Evolutionary conservation across 2,888 invertebrate species (phyloP), one percentile per base, ranked within the genome.

Genomic region (Eupithecia subumbrata): DNA sequence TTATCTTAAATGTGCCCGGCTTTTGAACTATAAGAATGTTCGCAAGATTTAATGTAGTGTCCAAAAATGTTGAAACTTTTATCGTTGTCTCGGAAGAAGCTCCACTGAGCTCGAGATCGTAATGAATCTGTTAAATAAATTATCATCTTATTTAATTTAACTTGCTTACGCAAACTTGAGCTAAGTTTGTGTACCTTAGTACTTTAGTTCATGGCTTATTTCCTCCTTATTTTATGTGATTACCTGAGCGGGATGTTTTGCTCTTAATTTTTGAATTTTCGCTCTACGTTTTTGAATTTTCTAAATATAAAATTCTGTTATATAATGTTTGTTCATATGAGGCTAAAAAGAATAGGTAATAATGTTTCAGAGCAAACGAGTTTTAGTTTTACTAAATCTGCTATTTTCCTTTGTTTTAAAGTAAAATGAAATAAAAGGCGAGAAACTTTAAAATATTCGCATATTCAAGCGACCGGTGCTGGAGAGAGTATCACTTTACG

Each of bases 101-200:
- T 78, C 68, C 73, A 73, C 76, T 71, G 79, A 78, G 78, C 78
- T 71, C 76, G 76, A 78, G 80, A 79, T 76, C 74, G 77, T 74
- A 80, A 81, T 81, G 80, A 81, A 82, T 81, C 76, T 78, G 78
- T 77, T 82, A 70, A 80, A 81, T 81, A 82, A 82, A 81, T 82
- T 81, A 81, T 70, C 82, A 82, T 82, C 75, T 79, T 77, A 81
- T 81, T 82, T 79, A 77, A 76, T 80, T 80, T 77, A 72, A 77
- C 74, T 77, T 63, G 68, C 76, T 76, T 71, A 73, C 75, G 48
- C 69, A 75, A 75, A 77, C 77, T 77, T 73, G 43, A 70, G 70
- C 68, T 77, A 70, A 77, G 74, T 78, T 79, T 78, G 75, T 77
- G 69, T 77, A 74, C 74, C 68, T 66, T 68, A 48, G 74, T 74